Evolutionary conservation across 2,797 vertebrate genomes (phyloP).

Genomic region (Novumbra hubbsi): DNA sequence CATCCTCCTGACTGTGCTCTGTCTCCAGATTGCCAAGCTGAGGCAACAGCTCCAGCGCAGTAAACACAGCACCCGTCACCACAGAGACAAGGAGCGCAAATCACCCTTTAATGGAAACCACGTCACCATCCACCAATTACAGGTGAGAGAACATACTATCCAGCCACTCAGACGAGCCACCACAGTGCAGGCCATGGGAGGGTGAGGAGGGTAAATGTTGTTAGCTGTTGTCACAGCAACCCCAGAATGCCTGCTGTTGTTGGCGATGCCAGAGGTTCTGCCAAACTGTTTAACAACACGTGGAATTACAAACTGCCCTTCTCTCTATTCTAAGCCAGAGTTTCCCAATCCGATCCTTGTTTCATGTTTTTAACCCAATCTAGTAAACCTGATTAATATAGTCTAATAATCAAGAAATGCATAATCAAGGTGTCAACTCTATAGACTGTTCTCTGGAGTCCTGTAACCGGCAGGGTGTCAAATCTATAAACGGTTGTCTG

Average conservation of each 20-base stretch:
- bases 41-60: constrained; percentile 86
- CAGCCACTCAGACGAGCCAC: constrained; percentile 1
- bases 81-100: constrained; percentile 85
- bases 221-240: constrained; percentile 23
- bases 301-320: too few relatives aligned
- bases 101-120: constrained; percentile 88
- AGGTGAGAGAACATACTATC: constrained; percentile 12
- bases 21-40: constrained; percentile 81
- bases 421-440: too few relatives aligned
- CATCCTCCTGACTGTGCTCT: not conserved
- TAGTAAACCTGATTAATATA: too few relatives aligned
- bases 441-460: too few relatives aligned
- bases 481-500: too few relatives aligned
- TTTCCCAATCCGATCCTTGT: too few relatives aligned
- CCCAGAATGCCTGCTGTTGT: constrained; percentile 9
- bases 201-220: not conserved
- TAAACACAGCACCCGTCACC: constrained; percentile 86
- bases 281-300: too few relatives aligned
- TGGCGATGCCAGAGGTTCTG: not conserved
- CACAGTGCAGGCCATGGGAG: not conserved
- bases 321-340: too few relatives aligned
- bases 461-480: too few relatives aligned
- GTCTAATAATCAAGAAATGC: too few relatives aligned
- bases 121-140: constrained; percentile 65
- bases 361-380: too few relatives aligned